Evolutionary conservation across 2,888 invertebrate species (phyloP), one percentile per base, ranked within the genome.

Genomic region (Pristionchus mayeri): DNA sequence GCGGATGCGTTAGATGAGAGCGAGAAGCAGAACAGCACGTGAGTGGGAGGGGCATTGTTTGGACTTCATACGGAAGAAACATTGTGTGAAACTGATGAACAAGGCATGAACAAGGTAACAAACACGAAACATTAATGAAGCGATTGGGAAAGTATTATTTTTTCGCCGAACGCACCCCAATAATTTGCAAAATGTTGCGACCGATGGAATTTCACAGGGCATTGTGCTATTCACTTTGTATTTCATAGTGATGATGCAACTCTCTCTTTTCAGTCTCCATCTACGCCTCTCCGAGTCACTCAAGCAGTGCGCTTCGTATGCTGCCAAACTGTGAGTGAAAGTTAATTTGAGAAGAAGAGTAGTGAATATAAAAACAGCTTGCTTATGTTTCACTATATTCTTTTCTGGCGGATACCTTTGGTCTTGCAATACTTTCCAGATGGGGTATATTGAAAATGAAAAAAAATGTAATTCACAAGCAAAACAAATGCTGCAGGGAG

Each of bases 271-370:
- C 71, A 83, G 83, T 1, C 52, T 83, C 1, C 83, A 52, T 18
- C 11, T 6, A 40, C 83, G 71, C 6, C 67, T 83, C 21, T 11
- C 71, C 2, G 83, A 83, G 11, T 13, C 50, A 4, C 48, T 83
- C 37, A 83, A 37, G 52, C 83, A 71, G 30, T 30, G 52, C 54
- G 83, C 34, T 6, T 83, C 83, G 83, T 83, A 71, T 34, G 37
- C 48, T 0, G 83, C 83, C 24, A 83, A 83, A 24, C 50, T 83
- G 83, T 83, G 37, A 50, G 83, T 52, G 9, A 75, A 34, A 16
- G 63, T 24, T 21, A 13, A 30, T 2, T 21, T n/a, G n/a, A n/a
- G n/a, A n/a, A n/a, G n/a, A n/a, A n/a, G n/a, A n/a, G n/a, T n/a
- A n/a, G n/a, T n/a, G n/a, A n/a, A n/a, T n/a, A n/a, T n/a, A n/a